Evolutionary conservation across 2,113 vertebrate genomes (phyloP), one percentile per base, ranked within the genome.

Genomic region (Spea multiplicata): DNA sequence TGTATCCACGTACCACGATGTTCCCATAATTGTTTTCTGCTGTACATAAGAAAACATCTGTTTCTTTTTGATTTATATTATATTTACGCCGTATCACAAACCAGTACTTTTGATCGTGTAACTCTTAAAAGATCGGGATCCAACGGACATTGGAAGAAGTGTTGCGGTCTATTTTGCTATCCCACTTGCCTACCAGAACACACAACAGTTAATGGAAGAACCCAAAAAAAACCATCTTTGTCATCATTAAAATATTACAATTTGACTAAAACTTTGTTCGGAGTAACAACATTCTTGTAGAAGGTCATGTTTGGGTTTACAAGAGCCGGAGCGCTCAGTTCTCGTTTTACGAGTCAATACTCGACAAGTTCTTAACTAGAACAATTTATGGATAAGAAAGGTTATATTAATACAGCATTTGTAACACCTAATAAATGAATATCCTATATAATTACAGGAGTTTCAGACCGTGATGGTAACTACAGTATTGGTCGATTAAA

Each of bases 251-350:
- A 59, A 59, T 59, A 59, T 13, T 3, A 13, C 55, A 59, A 12
- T 59, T 59, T 59, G 55, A 12, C 12, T 59, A 2, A 59, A 4
- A 13, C 55, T 59, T 59, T 59, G 8, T 12, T 8, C 55, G 4
- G 9, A 59, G 10, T 4, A 12, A 5, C 10, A 59, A 59, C 55
- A 59, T 59, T 59, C 55, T 13, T 13, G 55, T 8, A 9, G 14
- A 59, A 59, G 55, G 55, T 59, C 55, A 13, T 12, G 55, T 59
- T 59, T 59, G 55, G 55, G 55, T 59, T 59, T 59, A 59, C 55
- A 59, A 59, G 55, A 9, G 55, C 5, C 14, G 4, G 55, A 59
- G 55, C 14, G 55, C 55, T 59, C 10, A 59, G 55, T 59, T 13
- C 55, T 59, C 30, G 55, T 8, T 59, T 59, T 13, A 59, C 55